These are phyloP conservation scores for Mormyrops attenuatus DNA, from an alignment of 2,797 vertebrate genomes.

Conservation along the genomic window DNA sequence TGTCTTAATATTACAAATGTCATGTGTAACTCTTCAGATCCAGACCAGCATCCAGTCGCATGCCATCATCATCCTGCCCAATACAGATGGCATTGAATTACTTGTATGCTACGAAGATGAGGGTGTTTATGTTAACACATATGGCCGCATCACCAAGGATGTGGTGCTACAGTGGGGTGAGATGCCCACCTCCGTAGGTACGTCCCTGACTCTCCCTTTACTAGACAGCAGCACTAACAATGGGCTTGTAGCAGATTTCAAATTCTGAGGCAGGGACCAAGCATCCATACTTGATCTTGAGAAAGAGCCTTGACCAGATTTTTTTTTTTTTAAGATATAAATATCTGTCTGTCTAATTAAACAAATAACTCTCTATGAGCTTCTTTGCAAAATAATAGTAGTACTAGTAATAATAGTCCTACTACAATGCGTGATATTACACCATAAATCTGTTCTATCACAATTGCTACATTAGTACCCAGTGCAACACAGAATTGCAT, in stretches of 20 bases:
- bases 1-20: not conserved
- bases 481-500: not conserved
- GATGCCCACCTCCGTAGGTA: constrained; percentile 98
- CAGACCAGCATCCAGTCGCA: constrained; percentile 82
- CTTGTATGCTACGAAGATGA: constrained; percentile 85
- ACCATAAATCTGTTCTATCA: not conserved
- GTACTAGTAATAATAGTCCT: no score
- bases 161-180: constrained; percentile 98
- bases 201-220: constrained; percentile 33
- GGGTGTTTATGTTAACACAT: constrained; percentile 83
- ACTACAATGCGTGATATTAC: not conserved
- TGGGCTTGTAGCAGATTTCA: not conserved
- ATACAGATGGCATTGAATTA: constrained; percentile 82
- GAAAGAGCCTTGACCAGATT: not conserved
- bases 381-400: not conserved
- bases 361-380: not conserved
- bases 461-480: not conserved
- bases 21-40: constrained; percentile 55
- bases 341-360: not conserved
- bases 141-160: constrained; percentile 80
- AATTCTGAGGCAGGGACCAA: not conserved
- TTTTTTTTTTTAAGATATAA: not conserved
- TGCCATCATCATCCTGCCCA: constrained; percentile 83
- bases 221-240: not conserved
- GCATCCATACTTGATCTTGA: not conserved